phyloP scores from a whole-genome alignment of 2,797 vertebrate genomes.

The Sebastes diploproa region DNA sequence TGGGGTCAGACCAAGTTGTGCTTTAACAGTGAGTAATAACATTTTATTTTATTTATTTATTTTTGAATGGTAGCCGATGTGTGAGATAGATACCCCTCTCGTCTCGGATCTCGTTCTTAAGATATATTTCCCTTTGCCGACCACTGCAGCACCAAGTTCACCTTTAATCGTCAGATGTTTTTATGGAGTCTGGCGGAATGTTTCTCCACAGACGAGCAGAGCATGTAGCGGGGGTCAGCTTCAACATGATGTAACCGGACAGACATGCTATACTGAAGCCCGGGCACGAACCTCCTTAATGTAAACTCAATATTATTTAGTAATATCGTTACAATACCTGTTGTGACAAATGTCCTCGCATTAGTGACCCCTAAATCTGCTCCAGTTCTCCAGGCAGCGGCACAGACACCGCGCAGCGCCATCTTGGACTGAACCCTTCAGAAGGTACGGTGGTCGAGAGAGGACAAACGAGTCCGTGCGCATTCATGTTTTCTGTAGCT shows the following conservation, averaged over 20 bases:
- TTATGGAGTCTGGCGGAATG: neutral
- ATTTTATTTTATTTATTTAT: too few relatives aligned
- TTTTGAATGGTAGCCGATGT: neutral
- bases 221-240: neutral
- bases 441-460: slow-evolving; percentile 49
- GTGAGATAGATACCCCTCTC: neutral
- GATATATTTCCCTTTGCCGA: neutral
- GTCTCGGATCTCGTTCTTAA: neutral
- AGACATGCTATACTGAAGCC: neutral
- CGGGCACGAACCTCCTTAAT: rapidly evolving
- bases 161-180: neutral
- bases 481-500: neutral
- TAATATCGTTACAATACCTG: slow-evolving; percentile 63
- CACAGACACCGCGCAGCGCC: slow-evolving; percentile 72
- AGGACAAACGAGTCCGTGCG: neutral
- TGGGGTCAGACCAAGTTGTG: too few relatives aligned
- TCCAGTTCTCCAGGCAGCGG: slow-evolving; percentile 27
- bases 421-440: slow-evolving; percentile 64
- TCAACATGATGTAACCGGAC: neutral
- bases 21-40: too few relatives aligned
- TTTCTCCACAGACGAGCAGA: neutral
- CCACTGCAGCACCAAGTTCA: neutral
- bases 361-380: slow-evolving; percentile 69
- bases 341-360: slow-evolving; percentile 61
- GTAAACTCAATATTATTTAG: rapidly evolving